Conservation (phyloP, 2,113 vertebrate species). For the Erythrolamprus reginae region DNA sequence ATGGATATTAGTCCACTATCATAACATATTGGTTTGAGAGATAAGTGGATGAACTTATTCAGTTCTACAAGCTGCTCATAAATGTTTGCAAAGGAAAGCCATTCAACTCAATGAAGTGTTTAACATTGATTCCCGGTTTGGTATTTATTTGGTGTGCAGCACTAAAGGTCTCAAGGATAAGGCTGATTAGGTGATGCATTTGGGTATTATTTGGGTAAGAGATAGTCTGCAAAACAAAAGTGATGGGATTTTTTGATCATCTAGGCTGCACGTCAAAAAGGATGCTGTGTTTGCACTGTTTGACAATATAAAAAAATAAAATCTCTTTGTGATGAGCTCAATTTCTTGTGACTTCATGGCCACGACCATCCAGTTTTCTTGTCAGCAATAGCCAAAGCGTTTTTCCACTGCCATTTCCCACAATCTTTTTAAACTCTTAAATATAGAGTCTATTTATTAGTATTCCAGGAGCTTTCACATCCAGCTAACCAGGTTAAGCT, state of each 20-base stretch:
- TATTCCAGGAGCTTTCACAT: neutral
- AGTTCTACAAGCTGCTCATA: neutral
- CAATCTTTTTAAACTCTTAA: neutral
- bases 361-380: neutral
- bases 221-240: neutral
- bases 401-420: neutral
- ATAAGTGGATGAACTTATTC: neutral
- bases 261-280: neutral
- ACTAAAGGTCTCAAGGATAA: neutral
- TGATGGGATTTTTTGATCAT: neutral
- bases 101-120: neutral
- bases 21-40: neutral
- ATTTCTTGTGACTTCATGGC: neutral
- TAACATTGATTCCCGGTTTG: neutral
- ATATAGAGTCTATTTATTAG: neutral
- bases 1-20: neutral
- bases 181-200: neutral
- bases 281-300: neutral
- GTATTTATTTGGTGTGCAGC: neutral
- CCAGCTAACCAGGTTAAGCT: neutral
- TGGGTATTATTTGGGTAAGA: neutral
- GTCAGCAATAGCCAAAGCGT: neutral
- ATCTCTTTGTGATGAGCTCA: neutral
- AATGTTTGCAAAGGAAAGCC: neutral
- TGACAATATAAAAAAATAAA: neutral